These are phyloP conservation scores for Porites lobata DNA, from an alignment of 92 coral and sea anemone species.

Conservation along the genomic window DNA sequence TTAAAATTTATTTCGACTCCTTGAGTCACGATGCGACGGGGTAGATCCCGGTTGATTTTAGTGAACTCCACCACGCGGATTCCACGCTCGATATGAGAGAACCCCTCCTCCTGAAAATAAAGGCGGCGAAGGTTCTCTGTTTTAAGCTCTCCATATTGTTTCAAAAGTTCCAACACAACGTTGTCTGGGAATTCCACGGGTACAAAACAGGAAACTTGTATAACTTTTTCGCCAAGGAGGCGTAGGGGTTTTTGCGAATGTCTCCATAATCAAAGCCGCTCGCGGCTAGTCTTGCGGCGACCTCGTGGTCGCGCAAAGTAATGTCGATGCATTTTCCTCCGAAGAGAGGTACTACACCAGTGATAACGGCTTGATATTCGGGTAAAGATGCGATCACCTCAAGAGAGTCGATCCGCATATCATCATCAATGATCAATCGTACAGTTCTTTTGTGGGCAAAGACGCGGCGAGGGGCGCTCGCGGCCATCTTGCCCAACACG, in stretches of 20 bases:
- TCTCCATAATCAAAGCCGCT: neutral
- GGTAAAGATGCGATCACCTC: neutral
- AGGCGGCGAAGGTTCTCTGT: neutral
- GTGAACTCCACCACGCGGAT: neutral
- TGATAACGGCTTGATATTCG: neutral
- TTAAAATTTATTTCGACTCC: neutral
- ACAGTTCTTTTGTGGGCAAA: too few species aligned
- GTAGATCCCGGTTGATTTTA: neutral
- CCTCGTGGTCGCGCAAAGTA: neutral
- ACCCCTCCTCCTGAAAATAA: neutral
- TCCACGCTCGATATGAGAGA: neutral
- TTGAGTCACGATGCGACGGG: too few species aligned
- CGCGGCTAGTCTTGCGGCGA: too few species aligned
- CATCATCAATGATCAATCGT: too few species aligned
- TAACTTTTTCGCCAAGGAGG: neutral
- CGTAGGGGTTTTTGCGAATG: neutral
- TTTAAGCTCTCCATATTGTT: neutral
- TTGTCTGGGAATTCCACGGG: neutral
- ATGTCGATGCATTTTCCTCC: slow-evolving; percentile 1
- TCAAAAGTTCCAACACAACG: neutral
- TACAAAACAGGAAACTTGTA: neutral
- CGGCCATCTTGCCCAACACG: too few species aligned
- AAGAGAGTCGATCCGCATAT: neutral
- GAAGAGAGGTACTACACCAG: neutral
- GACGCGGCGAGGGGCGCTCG: too few species aligned